Evolutionary conservation across 37 sponge, comb jelly and placozoan genomes (phyloP), one percentile per base, ranked within the genome.

Genomic region (Geodia barretti): DNA sequence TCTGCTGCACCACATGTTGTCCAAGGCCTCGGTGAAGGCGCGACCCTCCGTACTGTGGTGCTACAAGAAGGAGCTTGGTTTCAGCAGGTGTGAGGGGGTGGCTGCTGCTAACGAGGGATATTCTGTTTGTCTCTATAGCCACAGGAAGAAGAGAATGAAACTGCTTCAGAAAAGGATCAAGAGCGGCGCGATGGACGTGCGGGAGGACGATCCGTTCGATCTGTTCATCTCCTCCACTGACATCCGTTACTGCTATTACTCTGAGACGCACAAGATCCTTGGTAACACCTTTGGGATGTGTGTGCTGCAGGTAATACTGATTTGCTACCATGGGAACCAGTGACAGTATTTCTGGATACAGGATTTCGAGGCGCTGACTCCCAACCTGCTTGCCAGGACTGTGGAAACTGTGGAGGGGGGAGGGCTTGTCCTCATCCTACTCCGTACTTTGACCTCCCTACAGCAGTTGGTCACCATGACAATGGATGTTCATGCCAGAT

Each of bases 401-500:
- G 73, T 98, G 23, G 99, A 98, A 84, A 98, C 99, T 4, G 99
- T 98, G 37, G 96, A 96, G 61, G 99, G 99, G 47, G 99, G 99
- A 4, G 99, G 99, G 1, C 62, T 96, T 19, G 80, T 96, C 2
- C 88, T 89, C 8, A 33, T 98, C 8, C 66, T 98, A 36, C 83
- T 98, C 26, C 62, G 91, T 64, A 87, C 86, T 5, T 73, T 98
- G 84, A 84, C 70, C 32, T 96, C 97, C 4, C 77, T 98, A 32
- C 91, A 87, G 84, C 92, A 98, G 84, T 84, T 98, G 41, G 93
- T 89, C 74, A 93, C 97, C 28, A 73, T 97, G 79, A 79, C 87
- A 4, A 97, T 97, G 97, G 99, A 98, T 60, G 94, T 96, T 0
- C 99, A 98, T 62, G 39, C 90, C 0, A 69, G 99, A 21, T 98